phyloP scores from a whole-genome alignment of 2,888 invertebrate species.

The Plebejus argus region DNA sequence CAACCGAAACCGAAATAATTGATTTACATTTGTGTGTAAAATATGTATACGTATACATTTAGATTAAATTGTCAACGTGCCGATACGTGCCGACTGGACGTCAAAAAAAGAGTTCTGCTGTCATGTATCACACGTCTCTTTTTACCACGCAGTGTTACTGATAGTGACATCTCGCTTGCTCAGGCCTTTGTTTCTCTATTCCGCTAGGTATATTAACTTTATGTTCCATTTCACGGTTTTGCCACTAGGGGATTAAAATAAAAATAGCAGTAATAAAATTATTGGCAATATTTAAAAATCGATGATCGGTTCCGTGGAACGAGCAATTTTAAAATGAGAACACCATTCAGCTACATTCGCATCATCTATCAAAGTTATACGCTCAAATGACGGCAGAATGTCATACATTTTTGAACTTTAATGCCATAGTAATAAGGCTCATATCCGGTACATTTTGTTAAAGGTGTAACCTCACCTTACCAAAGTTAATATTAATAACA shows the following conservation, averaged over 20 bases:
- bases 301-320: background rate
- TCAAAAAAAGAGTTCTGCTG: too few relatives aligned
- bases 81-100: too few relatives aligned
- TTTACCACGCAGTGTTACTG: too few relatives aligned
- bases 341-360: background rate
- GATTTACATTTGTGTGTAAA: too few relatives aligned
- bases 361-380: constrained; percentile 24
- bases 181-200: too few relatives aligned
- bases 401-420: background rate
- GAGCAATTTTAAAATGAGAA: constrained; percentile 17
- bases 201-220: too few relatives aligned
- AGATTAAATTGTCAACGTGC: too few relatives aligned
- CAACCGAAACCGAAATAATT: too few relatives aligned
- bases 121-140: too few relatives aligned
- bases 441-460: background rate
- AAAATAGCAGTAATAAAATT: background rate
- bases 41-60: too few relatives aligned
- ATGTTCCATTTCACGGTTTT: too few relatives aligned
- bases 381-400: background rate
- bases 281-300: background rate
- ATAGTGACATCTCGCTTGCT: too few relatives aligned
- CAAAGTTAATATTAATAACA: background rate
- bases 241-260: background rate
- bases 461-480: background rate
- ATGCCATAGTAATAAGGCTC: background rate